Base-by-base conservation (phyloP, 2,797 vertebrate genomes). In the Phalanger gymnotis region DNA sequence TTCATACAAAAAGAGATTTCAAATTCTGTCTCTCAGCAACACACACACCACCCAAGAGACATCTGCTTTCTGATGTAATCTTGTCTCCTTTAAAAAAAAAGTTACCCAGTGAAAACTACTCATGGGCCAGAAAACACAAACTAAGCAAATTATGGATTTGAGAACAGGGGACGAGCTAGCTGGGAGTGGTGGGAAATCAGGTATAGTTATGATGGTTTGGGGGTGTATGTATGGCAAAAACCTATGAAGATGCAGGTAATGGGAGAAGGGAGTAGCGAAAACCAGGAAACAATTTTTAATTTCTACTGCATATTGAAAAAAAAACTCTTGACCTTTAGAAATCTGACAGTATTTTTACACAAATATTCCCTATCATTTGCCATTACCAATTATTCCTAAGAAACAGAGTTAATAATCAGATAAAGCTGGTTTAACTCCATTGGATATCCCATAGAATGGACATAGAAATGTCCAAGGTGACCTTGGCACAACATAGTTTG, bases 51-150 rank as follows among this genome's bases (percentile, higher is more conserved):
- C 92, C 96, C 95, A 54, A 95, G 90, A 97, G 81, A 95, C 96
- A 97, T 97, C 97, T 97, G 97, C 93, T 96, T 97, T 95, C 96
- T 96, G 94, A 47, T 51, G 96, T 90, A 25, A 90, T 94, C 92
- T 87, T 58, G 47, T 94, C 94, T 97, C 61, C 54, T 94, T 56
- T 22, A 40, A 81, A 81, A 66, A 66, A 73, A 81, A 47, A 81
- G 57, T 95, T 94, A 93, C 52, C 90, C 92, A 56, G 57, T 54
- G 92, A 93, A 96, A 96, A 97, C 31, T 66, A 52, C 54, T 66
- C 1, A 0, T 61, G 73, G 56, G 58, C 95, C 91, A 93, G 90
- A 95, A 97, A 96, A 94, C 14, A 93, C 91, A 89, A 94, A 54
- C 54, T 95, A 93, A 96, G 95, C 92, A 96, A 90, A 95, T 95